Conservation (phyloP, 30 jellyfish, hydroid and myxozoan genomes). For the Sanderia malayensis region DNA sequence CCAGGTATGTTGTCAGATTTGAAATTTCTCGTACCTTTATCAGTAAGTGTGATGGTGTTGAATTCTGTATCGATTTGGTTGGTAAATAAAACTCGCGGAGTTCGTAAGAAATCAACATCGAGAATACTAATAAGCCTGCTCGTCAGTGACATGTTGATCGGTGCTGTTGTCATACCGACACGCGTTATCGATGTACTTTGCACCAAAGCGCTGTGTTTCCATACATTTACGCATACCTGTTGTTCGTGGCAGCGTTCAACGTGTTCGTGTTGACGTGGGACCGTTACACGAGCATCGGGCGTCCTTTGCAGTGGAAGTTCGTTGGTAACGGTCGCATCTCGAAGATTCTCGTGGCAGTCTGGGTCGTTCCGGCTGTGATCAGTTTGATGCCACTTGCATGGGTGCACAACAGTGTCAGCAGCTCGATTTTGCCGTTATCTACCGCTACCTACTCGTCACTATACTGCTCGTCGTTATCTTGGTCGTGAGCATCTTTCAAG, state of each 20-base stretch:
- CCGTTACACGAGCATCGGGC: conserved; percentile 46
- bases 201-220: conserved; percentile 34
- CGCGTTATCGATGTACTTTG: conserved; percentile 35
- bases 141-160: conserved; percentile 43
- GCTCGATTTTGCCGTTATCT: neutral
- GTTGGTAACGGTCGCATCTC: conserved; percentile 23
- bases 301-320: conserved; percentile 41
- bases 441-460: conserved; percentile 31
- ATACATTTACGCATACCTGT: conserved; percentile 38
- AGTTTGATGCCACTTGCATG: conserved; percentile 36
- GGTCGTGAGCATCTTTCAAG: conserved; percentile 30
- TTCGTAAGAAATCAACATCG: conserved; percentile 43
- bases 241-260: conserved; percentile 50
- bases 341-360: conserved; percentile 1
- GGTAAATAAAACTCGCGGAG: conserved; percentile 9
- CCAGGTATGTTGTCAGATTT: conserved; percentile 37
- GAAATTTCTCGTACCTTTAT: conserved; percentile 42
- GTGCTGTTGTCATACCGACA: conserved; percentile 45
- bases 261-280: conserved; percentile 41
- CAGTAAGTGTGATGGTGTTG: conserved; percentile 29
- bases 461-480: conserved; percentile 8
- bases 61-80: conserved; percentile 29
- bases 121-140: conserved; percentile 32
- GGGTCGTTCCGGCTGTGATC: conserved; percentile 34
- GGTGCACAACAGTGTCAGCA: neutral